phyloP scores from a whole-genome alignment of 2,113 vertebrate species.

The Acanthochromis polyacanthus region DNA sequence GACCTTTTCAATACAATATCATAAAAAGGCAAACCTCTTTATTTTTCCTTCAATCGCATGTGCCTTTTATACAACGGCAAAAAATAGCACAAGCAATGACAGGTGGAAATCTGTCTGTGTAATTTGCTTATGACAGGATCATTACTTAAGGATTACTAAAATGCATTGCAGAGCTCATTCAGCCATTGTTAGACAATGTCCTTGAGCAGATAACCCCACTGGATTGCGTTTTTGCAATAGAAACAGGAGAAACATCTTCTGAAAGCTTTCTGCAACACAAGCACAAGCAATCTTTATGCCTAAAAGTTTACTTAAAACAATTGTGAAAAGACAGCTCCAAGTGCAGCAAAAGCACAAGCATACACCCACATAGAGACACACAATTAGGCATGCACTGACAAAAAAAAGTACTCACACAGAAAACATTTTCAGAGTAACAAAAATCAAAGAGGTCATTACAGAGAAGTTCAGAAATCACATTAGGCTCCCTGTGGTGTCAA shows the following conservation, averaged over 20 bases:
- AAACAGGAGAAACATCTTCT: neutral
- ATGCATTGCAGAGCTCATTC: conserved; percentile 34
- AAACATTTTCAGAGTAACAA: conserved; percentile 63
- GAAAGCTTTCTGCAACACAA: conserved; percentile 11
- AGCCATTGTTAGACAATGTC: conserved; percentile 28
- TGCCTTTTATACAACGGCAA: conserved; percentile 31
- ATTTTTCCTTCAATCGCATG: conserved; percentile 19
- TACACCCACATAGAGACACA: conserved; percentile 4
- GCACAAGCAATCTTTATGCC: conserved; percentile 18
- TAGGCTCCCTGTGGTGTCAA: conserved; percentile 85
- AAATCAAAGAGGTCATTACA: conserved; percentile 84
- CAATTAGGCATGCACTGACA: conserved; percentile 20
- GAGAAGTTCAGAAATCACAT: conserved; percentile 84
- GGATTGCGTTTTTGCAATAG: neutral
- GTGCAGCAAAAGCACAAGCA: neutral
- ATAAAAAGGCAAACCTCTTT: conserved; percentile 26
- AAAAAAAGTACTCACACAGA: conserved; percentile 25
- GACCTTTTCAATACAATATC: conserved; percentile 59
- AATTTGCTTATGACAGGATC: conserved; percentile 62
- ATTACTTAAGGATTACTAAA: conserved; percentile 62
- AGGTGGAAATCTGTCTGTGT: conserved; percentile 65
- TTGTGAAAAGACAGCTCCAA: conserved; percentile 28
- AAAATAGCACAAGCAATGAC: conserved; percentile 45
- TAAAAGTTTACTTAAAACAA: conserved; percentile 29
- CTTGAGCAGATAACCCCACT: conserved; percentile 24